phyloP scores from a whole-genome alignment of 53 echinoderm and acorn worm genomes.

The Actinopyga echinites region DNA sequence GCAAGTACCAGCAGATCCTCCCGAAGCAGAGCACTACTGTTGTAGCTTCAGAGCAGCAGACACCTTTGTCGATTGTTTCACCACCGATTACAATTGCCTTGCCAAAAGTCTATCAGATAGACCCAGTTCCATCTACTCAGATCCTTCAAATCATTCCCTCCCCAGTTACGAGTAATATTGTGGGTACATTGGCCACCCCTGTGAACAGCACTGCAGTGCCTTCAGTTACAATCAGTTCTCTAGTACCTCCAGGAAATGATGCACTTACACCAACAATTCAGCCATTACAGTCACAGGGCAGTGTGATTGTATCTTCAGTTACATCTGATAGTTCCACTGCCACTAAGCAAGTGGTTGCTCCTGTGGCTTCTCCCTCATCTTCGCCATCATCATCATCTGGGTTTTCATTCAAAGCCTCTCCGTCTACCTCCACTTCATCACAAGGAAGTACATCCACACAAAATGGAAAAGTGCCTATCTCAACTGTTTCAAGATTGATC shows the following conservation, averaged over 20 bases:
- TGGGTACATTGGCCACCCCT: constrained; percentile 7
- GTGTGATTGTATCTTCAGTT: neutral
- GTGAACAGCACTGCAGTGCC: neutral
- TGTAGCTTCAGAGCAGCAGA: no score
- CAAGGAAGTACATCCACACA: no score
- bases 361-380: neutral
- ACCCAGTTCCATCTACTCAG: constrained; percentile 3
- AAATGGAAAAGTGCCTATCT: no score
- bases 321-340: neutral
- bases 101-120: constrained; percentile 14
- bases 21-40: no score
- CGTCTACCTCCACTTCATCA: neutral
- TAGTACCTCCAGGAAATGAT: neutral
- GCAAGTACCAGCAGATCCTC: no score
- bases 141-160: constrained; percentile 19
- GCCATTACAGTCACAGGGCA: neutral
- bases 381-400: no score
- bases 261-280: neutral
- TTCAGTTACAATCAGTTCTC: neutral
- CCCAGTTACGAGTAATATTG: constrained; percentile 14
- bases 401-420: neutral
- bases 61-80: neutral
- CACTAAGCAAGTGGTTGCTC: neutral
- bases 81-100: constrained; percentile 6
- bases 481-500: no score